These are phyloP conservation scores for Steinernema feltiae DNA, from an alignment of 1,140 invertebrate genomes.

Conservation along the genomic window DNA sequence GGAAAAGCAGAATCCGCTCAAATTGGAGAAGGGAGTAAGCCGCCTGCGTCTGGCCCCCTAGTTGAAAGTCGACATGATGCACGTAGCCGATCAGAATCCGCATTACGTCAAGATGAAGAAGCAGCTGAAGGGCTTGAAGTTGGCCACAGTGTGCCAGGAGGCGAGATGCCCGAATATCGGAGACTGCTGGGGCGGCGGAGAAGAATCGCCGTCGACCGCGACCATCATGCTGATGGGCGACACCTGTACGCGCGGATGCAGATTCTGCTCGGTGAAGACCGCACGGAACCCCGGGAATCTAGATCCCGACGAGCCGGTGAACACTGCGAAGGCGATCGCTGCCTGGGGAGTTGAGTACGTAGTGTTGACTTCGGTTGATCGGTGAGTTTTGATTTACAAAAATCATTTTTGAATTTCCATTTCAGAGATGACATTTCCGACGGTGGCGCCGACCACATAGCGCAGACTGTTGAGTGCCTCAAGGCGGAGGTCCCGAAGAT, in stretches of 20 bases:
- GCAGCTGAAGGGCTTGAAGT: constrained; percentile 76
- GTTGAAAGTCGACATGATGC: constrained; percentile 90
- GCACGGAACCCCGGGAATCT: constrained; percentile 78
- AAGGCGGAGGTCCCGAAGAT: constrained; percentile 69
- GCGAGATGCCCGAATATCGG: constrained; percentile 98
- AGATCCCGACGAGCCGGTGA: constrained; percentile 81
- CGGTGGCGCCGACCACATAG: constrained; percentile 53
- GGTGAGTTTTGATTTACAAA: constrained; percentile 64
- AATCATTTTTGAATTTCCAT: background rate
- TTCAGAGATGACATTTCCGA: constrained; percentile 54
- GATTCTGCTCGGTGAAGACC: constrained; percentile 98
- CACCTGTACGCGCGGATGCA: constrained; percentile 61
- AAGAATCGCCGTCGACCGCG: constrained; percentile 63
- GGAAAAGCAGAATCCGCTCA: constrained; percentile 17
- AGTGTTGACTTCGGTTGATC: constrained; percentile 92
- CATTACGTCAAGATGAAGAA: constrained; percentile 79
- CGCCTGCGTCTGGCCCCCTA: constrained; percentile 76
- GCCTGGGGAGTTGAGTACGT: constrained; percentile 95
- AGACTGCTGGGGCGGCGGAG: constrained; percentile 87
- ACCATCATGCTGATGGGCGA: constrained; percentile 66
- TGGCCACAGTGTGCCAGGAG: constrained; percentile 97
- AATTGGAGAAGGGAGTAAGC: constrained; percentile 36
- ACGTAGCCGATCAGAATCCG: constrained; percentile 68
- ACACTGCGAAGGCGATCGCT: constrained; percentile 84
- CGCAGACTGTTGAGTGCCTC: constrained; percentile 46